A percentile compares a stretch with the other conserved stretches of the same genome.
Conservation (phyloP, 2,113 vertebrate genomes). For the Suncus etruscus region DNA sequence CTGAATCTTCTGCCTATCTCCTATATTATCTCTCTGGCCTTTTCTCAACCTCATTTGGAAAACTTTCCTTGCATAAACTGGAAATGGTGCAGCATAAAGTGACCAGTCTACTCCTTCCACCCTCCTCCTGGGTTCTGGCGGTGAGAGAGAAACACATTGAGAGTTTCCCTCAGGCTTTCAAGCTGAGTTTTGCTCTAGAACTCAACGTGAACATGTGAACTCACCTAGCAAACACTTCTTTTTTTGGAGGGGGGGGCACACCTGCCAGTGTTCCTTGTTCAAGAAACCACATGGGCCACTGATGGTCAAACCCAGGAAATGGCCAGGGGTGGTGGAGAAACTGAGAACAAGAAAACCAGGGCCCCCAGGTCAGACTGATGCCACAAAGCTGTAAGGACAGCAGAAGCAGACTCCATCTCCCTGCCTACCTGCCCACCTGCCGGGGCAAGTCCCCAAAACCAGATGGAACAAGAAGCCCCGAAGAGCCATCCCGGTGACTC, state of each 20-base stretch:
- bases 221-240: not conserved
- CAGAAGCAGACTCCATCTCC: not conserved
- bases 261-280: no score
- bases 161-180: not conserved
- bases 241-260: no score
- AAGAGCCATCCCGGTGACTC: not conserved
- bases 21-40: no score
- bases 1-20: no score
- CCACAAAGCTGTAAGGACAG: not conserved
- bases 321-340: not conserved
- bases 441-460: conserved; percentile 15
- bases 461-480: not conserved
- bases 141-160: not conserved
- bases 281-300: no score
- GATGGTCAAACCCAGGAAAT: no score
- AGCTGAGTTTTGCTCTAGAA: not conserved
- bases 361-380: not conserved
- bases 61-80: conserved; percentile 37
- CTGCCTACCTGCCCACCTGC: not conserved
- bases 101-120: not conserved
- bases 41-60: not conserved
- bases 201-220: not conserved
- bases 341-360: not conserved
- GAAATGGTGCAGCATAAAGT: not conserved
- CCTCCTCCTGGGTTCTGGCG: not conserved